Conservation (phyloP, 37 sponge, comb jelly and placozoan genomes). For the Bolinopsis microptera region DNA sequence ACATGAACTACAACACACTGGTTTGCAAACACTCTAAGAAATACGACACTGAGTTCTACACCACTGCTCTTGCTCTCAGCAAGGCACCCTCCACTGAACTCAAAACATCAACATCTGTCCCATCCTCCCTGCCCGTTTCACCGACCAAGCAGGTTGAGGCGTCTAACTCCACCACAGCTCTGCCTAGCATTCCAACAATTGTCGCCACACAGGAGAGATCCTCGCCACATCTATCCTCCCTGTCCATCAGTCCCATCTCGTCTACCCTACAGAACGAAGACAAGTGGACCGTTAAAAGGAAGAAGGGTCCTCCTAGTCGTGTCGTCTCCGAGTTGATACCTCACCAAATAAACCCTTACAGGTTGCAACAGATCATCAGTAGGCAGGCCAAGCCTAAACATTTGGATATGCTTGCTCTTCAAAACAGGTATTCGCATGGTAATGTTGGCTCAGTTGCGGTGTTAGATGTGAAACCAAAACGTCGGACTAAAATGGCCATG, state of each 20-base stretch:
- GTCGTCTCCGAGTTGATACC: conserved; percentile 30
- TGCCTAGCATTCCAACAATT: background rate
- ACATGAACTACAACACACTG: background rate
- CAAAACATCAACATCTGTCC: background rate
- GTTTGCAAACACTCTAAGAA: conserved; percentile 6
- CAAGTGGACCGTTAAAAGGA: background rate
- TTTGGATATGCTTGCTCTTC: conserved; percentile 37
- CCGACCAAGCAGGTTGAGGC: background rate
- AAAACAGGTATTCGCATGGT: background rate
- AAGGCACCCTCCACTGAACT: background rate
- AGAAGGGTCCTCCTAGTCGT: background rate
- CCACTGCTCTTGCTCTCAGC: background rate
- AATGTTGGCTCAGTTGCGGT: background rate
- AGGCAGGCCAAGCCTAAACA: conserved; percentile 40
- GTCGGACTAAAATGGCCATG: background rate
- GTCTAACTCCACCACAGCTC: background rate
- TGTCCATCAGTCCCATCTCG: conserved; percentile 45
- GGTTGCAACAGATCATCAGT: conserved; percentile 50
- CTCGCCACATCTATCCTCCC: conserved; percentile 40
- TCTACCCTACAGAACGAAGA: background rate
- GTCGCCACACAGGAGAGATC: conserved; percentile 1
- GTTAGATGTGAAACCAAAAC: conserved; percentile 37
- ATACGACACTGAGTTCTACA: background rate
- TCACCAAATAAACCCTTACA: conserved; percentile 43
- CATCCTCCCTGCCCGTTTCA: background rate